These are phyloP conservation scores for Anticlea derivata DNA, from an alignment of 2,888 invertebrate genomes.

Conservation along the genomic window DNA sequence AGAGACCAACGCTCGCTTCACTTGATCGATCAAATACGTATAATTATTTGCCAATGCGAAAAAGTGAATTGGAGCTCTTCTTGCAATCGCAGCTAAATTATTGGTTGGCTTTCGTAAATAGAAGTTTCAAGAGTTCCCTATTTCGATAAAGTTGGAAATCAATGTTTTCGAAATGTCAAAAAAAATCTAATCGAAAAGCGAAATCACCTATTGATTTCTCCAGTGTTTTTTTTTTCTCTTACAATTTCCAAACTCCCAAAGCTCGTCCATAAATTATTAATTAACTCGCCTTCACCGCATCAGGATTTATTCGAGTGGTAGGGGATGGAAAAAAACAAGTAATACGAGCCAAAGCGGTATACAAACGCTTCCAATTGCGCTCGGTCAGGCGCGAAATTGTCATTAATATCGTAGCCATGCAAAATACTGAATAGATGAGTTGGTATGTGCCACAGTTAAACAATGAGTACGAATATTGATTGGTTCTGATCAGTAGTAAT, in stretches of 20 bases:
- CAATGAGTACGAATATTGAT: slow-evolving; percentile 11
- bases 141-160: neutral
- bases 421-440: slow-evolving; percentile 39
- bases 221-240: slow-evolving; percentile 9
- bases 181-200: no score
- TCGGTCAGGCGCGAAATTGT: slow-evolving; percentile 67
- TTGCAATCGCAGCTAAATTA: no score
- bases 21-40: no score
- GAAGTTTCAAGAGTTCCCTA: no score
- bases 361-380: slow-evolving; percentile 61
- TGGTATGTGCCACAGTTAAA: slow-evolving; percentile 3
- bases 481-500: neutral
- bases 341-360: slow-evolving; percentile 63
- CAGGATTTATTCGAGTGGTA: slow-evolving; percentile 69
- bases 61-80: no score
- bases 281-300: slow-evolving; percentile 67
- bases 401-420: slow-evolving; percentile 63
- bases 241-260: slow-evolving; percentile 30
- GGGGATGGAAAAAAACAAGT: slow-evolving; percentile 67
- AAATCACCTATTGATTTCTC: slow-evolving; percentile 4
- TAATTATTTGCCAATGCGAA: no score
- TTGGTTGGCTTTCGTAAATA: no score
- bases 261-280: slow-evolving; percentile 72
- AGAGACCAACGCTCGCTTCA: no score
- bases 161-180: neutral